Conservation (phyloP, 2,113 vertebrate species). For the Triplophysa rosa region DNA sequence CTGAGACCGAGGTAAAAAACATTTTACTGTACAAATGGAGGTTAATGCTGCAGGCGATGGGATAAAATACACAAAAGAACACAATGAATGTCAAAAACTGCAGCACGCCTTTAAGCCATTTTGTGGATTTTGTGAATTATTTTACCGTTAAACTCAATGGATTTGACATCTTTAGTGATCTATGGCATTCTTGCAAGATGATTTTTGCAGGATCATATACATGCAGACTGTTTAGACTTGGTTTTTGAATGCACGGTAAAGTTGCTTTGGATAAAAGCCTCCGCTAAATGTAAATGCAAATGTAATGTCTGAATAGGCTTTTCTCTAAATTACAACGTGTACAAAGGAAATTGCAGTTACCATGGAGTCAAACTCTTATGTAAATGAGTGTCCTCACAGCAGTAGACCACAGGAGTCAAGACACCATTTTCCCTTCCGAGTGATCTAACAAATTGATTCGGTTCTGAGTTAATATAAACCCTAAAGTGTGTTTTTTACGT, state of each 20-base stretch:
- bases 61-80: not conserved
- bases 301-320: not conserved
- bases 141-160: not conserved
- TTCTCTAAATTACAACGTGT: not conserved
- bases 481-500: too few relatives aligned
- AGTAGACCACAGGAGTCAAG: not conserved
- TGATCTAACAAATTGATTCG: not conserved
- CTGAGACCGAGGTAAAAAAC: not conserved
- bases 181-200: not conserved
- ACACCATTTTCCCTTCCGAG: not conserved
- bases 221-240: not conserved
- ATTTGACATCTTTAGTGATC: conserved; percentile 7
- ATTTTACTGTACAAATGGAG: conserved; percentile 22
- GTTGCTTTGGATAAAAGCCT: too few relatives aligned
- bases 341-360: not conserved
- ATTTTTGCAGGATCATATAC: not conserved
- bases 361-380: not conserved
- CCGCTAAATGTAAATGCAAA: not conserved
- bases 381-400: not conserved
- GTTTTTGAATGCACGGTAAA: not conserved
- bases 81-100: conserved; percentile 18
- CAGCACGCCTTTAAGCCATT: not conserved
- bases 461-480: not conserved
- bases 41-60: not conserved
- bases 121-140: not conserved